These are phyloP conservation scores for Eupristina koningsbergeri DNA, from an alignment of 1,140 invertebrate species.

Conservation along the genomic window DNA sequence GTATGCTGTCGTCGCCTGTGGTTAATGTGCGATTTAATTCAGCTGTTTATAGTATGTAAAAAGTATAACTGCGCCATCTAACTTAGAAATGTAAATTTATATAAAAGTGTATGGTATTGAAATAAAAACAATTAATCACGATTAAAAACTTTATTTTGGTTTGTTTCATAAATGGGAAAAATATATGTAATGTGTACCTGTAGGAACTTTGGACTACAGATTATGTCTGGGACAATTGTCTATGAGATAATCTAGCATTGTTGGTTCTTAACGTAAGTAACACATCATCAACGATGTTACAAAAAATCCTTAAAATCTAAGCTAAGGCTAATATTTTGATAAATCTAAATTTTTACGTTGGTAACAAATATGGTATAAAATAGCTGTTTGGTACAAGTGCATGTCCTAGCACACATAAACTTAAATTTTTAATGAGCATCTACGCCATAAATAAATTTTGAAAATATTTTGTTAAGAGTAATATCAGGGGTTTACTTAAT, in stretches of 20 bases:
- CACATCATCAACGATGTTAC: slow-evolving; percentile 53
- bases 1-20: too few relatives aligned
- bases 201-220: slow-evolving; percentile 72
- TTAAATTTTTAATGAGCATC: slow-evolving; percentile 35
- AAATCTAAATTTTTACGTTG: slow-evolving; percentile 64
- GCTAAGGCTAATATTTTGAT: slow-evolving; percentile 62
- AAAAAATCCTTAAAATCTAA: slow-evolving; percentile 56
- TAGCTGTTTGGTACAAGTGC: slow-evolving; percentile 56
- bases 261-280: slow-evolving; percentile 36
- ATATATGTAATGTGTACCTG: slow-evolving; percentile 69
- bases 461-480: neutral
- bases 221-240: slow-evolving; percentile 60
- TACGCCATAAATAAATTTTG: slow-evolving; percentile 23
- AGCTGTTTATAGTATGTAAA: too few relatives aligned
- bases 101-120: neutral
- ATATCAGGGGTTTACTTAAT: slow-evolving; percentile 3
- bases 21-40: too few relatives aligned
- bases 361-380: slow-evolving; percentile 71
- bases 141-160: slow-evolving; percentile 72
- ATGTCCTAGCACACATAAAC: slow-evolving; percentile 43
- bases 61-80: too few relatives aligned
- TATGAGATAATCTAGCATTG: slow-evolving; percentile 49
- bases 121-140: slow-evolving; percentile 44
- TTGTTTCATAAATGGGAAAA: slow-evolving; percentile 70
- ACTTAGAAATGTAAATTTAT: neutral